phyloP scores from a whole-genome alignment of 2,888 invertebrate genomes.

The Sminthurinus aureus region DNA sequence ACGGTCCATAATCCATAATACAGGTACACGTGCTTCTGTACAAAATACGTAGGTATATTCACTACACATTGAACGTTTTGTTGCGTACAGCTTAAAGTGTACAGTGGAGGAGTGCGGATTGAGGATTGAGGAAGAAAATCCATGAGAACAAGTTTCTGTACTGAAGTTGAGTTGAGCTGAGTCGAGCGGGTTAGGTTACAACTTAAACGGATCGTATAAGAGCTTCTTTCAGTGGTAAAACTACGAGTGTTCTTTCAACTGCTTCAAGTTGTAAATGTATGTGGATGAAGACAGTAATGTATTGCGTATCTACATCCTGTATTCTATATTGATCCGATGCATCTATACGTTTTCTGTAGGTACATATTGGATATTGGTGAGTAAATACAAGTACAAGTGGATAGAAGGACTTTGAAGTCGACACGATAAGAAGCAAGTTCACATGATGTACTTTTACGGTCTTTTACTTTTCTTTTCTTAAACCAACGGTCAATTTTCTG shows the following conservation, averaged over 20 bases:
- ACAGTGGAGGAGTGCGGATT: too few relatives aligned
- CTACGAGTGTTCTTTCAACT: conserved; percentile 7
- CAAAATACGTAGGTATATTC: too few relatives aligned
- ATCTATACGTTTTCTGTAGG: too few relatives aligned
- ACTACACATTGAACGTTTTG: too few relatives aligned
- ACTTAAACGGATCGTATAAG: conserved; percentile 15
- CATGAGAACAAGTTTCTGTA: too few relatives aligned
- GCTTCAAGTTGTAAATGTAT: neutral
- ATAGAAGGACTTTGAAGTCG: neutral
- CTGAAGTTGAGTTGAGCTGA: neutral
- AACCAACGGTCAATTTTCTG: conserved; percentile 40
- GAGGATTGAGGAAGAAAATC: too few relatives aligned
- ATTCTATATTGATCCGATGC: neutral
- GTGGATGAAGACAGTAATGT: neutral
- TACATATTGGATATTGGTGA: too few relatives aligned
- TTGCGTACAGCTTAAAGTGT: too few relatives aligned
- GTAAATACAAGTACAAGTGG: too few relatives aligned
- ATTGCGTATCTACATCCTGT: neutral
- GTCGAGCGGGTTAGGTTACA: conserved; percentile 29
- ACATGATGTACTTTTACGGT: conserved; percentile 38
- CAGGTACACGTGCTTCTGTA: too few relatives aligned
- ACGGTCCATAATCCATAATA: too few relatives aligned
- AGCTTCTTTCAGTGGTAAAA: conserved; percentile 18
- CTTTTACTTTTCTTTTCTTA: conserved; percentile 30
- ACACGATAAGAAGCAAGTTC: conserved; percentile 13